Percentiles rank a stretch among this genome's conserved stretches.
Evolutionary conservation across 2,113 vertebrate species (phyloP).

Genomic region (Drymodes brunneopygia): DNA sequence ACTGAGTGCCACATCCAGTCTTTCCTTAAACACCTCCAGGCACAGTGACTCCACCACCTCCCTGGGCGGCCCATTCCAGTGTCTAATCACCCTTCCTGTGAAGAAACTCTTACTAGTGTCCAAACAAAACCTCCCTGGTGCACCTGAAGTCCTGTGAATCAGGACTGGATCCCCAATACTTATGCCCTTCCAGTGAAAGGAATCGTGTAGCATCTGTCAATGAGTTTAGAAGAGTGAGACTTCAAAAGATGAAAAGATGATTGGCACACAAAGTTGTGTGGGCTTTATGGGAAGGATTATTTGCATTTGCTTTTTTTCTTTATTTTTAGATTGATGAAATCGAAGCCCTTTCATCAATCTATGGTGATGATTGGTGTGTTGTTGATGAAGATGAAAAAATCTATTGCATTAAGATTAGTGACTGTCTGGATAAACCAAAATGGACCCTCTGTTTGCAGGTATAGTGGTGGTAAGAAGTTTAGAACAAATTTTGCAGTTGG

Average conservation of each 20-base stretch:
- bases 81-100: background rate
- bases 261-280: background rate
- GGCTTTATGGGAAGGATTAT: fast-evolving
- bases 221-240: background rate
- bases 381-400: constrained; percentile 88
- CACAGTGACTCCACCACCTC: background rate
- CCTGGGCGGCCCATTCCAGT: background rate
- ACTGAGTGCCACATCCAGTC: background rate
- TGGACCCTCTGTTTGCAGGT: constrained; percentile 92
- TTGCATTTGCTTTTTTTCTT: background rate
- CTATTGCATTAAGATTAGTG: constrained; percentile 91
- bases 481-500: background rate
- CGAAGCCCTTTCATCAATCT: constrained; percentile 94
- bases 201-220: background rate
- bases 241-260: background rate
- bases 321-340: constrained; percentile 88
- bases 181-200: fast-evolving
- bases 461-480: background rate
- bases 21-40: background rate
- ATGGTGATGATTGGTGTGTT: constrained; percentile 95
- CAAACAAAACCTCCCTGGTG: fast-evolving
- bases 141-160: background rate
- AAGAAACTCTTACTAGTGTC: background rate
- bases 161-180: background rate
- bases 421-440: constrained; percentile 76